Evolutionary conservation across 2,888 invertebrate genomes (phyloP).

Genomic region (Germaria angustata): DNA sequence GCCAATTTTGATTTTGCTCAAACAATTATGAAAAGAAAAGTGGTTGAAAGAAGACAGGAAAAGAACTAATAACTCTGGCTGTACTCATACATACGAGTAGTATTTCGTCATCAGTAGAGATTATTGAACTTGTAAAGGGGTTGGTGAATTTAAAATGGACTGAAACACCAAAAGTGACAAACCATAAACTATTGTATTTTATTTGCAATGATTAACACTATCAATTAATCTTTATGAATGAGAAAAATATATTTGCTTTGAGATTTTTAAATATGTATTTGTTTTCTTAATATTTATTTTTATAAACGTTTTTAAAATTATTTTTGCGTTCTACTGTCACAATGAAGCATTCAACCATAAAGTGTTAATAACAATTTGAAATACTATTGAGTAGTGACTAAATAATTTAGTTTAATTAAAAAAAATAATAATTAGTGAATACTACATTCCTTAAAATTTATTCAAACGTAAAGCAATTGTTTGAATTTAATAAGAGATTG

Average conservation of each 20-base stretch:
- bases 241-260: too few species aligned
- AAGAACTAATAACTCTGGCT: not conserved
- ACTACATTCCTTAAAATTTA: not conserved
- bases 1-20: not conserved
- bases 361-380: constrained; percentile 22
- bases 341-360: constrained; percentile 38
- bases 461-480: not conserved
- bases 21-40: constrained; percentile 16
- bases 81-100: not conserved
- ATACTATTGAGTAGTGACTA: not conserved
- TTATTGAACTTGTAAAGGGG: not conserved
- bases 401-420: not conserved
- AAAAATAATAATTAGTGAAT: not conserved
- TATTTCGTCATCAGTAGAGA: constrained; percentile 14
- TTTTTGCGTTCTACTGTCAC: not conserved
- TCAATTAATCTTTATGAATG: too few species aligned
- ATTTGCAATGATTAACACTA: too few species aligned
- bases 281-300: not conserved
- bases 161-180: too few species aligned
- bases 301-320: not conserved
- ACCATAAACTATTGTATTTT: too few species aligned
- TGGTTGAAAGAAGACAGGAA: not conserved
- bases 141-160: not conserved
- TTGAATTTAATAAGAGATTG: constrained; percentile 6
- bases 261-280: too few species aligned